Base-by-base conservation (phyloP, 2,113 vertebrate species). In the Myxocyprinus asiaticus region DNA sequence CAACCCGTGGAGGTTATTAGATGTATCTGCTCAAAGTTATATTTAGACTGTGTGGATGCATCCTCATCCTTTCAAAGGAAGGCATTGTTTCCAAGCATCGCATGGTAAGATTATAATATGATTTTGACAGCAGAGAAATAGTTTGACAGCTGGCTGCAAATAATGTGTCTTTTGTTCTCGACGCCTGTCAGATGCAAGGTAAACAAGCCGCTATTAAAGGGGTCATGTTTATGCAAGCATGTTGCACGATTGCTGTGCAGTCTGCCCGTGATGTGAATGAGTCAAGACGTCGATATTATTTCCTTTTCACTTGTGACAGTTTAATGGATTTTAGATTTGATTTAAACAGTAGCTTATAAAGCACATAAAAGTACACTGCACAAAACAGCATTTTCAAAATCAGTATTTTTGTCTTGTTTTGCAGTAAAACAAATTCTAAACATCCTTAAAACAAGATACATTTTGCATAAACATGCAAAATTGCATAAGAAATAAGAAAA, bases 61-160 rank as follows among this genome's bases (percentile, higher is more conserved):
- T 81, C 69, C 69, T 84, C 78, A 77, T 80, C 78, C 71, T 77
- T 84, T 78, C 75, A 74, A 68, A 67, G 66, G 45, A 58, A 63
- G 56, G 50, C 69, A 81, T 62, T 81, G 78, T 77, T 84, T 76
- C 75, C 73, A 50, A 63, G 67, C 64, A 44, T 53, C 43, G 65
- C 53, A 64, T 78, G 64, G 45, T 65, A 75, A 84, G 80, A 84
- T 84, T 84, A 75, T 81, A 84, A 79, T 79, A 73, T 48, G 79
- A 84, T 81, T 77, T 56, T 81, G 83, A 84, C 73, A 84, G 79
- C 68, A 84, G 71, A 75, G 79, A 78, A 66, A 78, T 63, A 71
- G 70, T 76, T 78, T 84, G 83, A 84, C 82, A 78, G 79, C 79
- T 69, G 69, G 75, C 77, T 84, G 83, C 81, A 33, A 84, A 84